phyloP scores from a whole-genome alignment of 2,113 vertebrate species.

The Amphiprion ocellaris region DNA sequence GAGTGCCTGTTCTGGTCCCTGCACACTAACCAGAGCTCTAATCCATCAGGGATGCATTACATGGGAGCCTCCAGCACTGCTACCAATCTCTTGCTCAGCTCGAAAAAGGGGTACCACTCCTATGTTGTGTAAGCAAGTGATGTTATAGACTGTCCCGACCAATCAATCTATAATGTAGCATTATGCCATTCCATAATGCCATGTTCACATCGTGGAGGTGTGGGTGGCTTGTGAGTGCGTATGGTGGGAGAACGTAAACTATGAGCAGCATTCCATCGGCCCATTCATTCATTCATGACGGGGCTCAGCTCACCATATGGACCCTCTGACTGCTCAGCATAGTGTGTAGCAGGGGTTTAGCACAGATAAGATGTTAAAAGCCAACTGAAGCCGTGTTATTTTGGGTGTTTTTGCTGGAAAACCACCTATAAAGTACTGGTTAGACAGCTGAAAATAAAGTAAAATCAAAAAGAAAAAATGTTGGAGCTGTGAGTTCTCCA shows the following conservation, averaged over 20 bases:
- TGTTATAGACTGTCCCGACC: constrained; percentile 53
- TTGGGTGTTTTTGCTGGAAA: constrained; percentile 7
- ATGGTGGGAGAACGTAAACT: constrained; percentile 51
- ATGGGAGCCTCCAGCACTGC: constrained; percentile 56
- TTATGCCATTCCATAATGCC: constrained; percentile 43
- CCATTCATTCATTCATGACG: constrained; percentile 70
- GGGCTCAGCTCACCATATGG: constrained; percentile 62
- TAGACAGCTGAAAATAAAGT: background rate
- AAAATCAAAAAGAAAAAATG: constrained; percentile 3
- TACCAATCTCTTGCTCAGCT: constrained; percentile 53
- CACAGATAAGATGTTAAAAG: constrained; percentile 17
- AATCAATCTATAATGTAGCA: constrained; percentile 52
- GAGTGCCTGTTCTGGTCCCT: constrained; percentile 67
- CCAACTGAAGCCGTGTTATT: background rate
- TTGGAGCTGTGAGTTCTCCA: background rate
- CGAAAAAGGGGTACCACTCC: constrained; percentile 46
- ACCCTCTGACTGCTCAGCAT: constrained; percentile 44
- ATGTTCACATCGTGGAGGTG: constrained; percentile 3
- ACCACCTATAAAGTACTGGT: background rate
- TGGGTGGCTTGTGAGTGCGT: constrained; percentile 5
- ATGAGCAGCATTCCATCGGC: constrained; percentile 65
- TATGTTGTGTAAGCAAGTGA: constrained; percentile 61
- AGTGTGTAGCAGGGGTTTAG: constrained; percentile 9
- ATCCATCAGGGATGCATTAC: constrained; percentile 77
- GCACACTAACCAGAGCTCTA: constrained; percentile 71